phyloP scores from a whole-genome alignment of 1,140 invertebrate species.

The Drosophila ambigua region DNA sequence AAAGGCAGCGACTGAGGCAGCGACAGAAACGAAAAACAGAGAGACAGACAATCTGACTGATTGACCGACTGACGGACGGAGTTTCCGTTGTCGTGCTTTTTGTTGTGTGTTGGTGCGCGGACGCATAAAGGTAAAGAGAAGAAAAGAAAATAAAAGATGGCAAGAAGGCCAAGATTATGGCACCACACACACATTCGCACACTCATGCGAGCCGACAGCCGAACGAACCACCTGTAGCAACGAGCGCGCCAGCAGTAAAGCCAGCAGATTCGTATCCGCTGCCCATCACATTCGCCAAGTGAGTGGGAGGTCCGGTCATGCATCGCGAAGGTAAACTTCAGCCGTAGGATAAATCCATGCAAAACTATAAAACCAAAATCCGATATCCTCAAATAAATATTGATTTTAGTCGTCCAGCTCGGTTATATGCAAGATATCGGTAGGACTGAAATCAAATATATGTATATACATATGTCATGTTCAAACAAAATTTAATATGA shows the following conservation, averaged over 20 bases:
- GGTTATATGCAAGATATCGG: no score
- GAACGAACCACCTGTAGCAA: constrained; percentile 52
- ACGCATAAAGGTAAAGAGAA: constrained; percentile 65
- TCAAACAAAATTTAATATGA: no score
- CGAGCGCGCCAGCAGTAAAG: neutral
- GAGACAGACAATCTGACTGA: constrained; percentile 56
- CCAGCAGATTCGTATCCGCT: constrained; percentile 19
- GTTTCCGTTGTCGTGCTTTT: constrained; percentile 31
- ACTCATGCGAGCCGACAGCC: constrained; percentile 4
- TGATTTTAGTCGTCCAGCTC: no score
- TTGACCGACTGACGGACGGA: constrained; percentile 65
- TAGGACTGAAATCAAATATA: no score
- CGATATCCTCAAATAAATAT: no score
- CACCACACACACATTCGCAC: constrained; percentile 39
- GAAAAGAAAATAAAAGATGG: constrained; percentile 55
- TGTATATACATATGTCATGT: no score
- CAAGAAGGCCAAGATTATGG: constrained; percentile 80
- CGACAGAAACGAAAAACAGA: constrained; percentile 8
- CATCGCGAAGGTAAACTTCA: no score
- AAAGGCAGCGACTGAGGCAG: constrained; percentile 33
- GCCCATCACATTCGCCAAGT: no score
- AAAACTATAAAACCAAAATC: no score
- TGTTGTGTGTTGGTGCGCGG: constrained; percentile 9
- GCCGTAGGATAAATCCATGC: no score
- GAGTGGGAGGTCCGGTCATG: no score